These are phyloP conservation scores for Glandiceps talaboti DNA, from an alignment of 53 echinoderm and acorn worm species.

Conservation along the genomic window DNA sequence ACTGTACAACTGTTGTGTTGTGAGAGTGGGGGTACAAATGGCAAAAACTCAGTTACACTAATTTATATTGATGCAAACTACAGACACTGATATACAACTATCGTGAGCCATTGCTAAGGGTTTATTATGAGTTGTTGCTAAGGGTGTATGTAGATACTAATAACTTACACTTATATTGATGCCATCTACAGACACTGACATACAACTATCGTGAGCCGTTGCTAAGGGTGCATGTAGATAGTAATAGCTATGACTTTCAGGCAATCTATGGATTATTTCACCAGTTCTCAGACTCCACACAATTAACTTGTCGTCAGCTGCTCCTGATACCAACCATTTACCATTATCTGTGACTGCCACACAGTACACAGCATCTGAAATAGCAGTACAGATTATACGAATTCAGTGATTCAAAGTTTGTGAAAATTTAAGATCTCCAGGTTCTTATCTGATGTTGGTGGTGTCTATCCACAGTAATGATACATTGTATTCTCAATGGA, in stretches of 20 bases:
- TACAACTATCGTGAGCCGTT: constrained; percentile 23
- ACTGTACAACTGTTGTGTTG: no score
- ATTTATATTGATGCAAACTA: constrained; percentile 12
- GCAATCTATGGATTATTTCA: constrained; percentile 20
- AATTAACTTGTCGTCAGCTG: constrained; percentile 27
- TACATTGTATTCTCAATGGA: no score
- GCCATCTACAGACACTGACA: constrained; percentile 13
- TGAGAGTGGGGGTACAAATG: no score
- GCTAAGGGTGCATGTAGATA: constrained; percentile 20
- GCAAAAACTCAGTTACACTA: constrained; percentile 32
- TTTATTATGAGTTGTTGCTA: no score
- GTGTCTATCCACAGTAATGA: no score
- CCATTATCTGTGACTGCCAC: constrained; percentile 29
- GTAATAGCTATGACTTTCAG: constrained; percentile 18
- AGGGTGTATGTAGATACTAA: no score
- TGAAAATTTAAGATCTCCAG: no score
- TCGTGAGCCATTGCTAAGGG: no score
- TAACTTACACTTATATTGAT: constrained; percentile 29
- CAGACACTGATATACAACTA: constrained; percentile 21
- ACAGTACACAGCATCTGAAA: constrained; percentile 14
- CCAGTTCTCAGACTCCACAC: constrained; percentile 34
- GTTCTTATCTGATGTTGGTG: no score
- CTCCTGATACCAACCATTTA: constrained; percentile 30
- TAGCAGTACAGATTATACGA: no score
- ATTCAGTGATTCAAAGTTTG: no score